Conservation (phyloP, 2,888 invertebrate genomes). For the Atethmia centrago region DNA sequence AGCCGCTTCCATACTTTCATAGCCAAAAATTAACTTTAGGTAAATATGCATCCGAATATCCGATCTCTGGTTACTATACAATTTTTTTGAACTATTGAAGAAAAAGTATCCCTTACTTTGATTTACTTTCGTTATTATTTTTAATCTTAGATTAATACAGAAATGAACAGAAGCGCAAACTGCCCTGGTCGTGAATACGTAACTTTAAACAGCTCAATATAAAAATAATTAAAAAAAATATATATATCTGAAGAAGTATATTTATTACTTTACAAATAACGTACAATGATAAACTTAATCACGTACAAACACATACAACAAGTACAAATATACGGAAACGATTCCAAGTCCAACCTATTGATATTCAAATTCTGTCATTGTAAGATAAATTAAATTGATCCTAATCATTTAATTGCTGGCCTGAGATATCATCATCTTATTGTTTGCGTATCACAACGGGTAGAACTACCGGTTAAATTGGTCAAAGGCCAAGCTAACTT, state of each 20-base stretch:
- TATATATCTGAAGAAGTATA: neutral
- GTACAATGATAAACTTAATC: neutral
- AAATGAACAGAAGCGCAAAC: neutral
- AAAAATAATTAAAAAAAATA: neutral
- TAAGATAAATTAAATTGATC: conserved; percentile 73
- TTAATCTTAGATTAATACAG: neutral
- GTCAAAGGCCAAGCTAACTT: conserved; percentile 49
- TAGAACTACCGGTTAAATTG: conserved; percentile 44
- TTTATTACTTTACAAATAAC: neutral
- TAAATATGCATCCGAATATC: too few species aligned
- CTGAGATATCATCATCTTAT: conserved; percentile 64
- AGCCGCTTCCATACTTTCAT: too few species aligned
- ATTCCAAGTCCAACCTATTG: conserved; percentile 6
- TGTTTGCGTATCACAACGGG: conserved; percentile 57
- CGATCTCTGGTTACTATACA: neutral
- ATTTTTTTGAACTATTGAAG: neutral
- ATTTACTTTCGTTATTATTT: neutral
- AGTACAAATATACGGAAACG: conserved; percentile 20
- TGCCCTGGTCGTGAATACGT: neutral
- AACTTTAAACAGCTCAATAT: neutral
- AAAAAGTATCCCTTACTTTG: neutral
- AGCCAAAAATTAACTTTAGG: too few species aligned
- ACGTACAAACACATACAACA: neutral
- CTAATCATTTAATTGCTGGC: conserved; percentile 69
- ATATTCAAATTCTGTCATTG: conserved; percentile 58